Evolutionary conservation across 2,888 invertebrate species (phyloP).

Genomic region (Xylota segnis): DNA sequence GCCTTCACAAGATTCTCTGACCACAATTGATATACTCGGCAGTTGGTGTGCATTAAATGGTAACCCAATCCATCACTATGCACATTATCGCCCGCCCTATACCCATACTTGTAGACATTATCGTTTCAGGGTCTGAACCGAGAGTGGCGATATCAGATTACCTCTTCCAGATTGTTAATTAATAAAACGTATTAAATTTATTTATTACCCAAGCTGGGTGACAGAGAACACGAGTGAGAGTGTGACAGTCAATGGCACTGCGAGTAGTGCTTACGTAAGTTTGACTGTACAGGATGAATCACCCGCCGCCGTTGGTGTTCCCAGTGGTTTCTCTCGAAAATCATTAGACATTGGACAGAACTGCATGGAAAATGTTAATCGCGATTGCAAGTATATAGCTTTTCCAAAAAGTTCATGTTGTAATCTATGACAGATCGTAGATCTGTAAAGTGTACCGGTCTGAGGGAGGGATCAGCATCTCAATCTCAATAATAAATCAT

Average conservation of each 20-base stretch:
- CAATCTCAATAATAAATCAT: too few relatives aligned
- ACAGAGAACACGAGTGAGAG: conserved; percentile 24
- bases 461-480: too few relatives aligned
- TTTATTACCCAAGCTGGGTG: conserved; percentile 17
- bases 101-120: conserved; percentile 1
- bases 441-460: too few relatives aligned
- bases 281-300: conserved; percentile 30
- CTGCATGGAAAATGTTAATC: background rate
- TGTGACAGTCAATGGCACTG: conserved; percentile 39
- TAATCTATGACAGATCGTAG: too few relatives aligned
- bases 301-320: conserved; percentile 14
- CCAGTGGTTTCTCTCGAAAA: background rate
- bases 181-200: conserved; percentile 56
- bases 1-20: background rate
- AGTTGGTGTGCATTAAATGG: conserved; percentile 49
- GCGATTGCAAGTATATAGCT: too few relatives aligned
- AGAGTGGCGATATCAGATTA: conserved; percentile 49
- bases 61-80: conserved; percentile 52
- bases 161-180: conserved; percentile 60
- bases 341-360: background rate
- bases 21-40: conserved; percentile 30
- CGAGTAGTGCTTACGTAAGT: conserved; percentile 26
- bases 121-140: conserved; percentile 30
- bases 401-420: too few relatives aligned
- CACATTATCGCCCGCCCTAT: conserved; percentile 24